A percentile compares a stretch with the other conserved stretches of the same genome.
These are phyloP conservation scores for Hippocampus guttulatus DNA, from an alignment of 2,113 vertebrate genomes.

Conservation along the genomic window DNA sequence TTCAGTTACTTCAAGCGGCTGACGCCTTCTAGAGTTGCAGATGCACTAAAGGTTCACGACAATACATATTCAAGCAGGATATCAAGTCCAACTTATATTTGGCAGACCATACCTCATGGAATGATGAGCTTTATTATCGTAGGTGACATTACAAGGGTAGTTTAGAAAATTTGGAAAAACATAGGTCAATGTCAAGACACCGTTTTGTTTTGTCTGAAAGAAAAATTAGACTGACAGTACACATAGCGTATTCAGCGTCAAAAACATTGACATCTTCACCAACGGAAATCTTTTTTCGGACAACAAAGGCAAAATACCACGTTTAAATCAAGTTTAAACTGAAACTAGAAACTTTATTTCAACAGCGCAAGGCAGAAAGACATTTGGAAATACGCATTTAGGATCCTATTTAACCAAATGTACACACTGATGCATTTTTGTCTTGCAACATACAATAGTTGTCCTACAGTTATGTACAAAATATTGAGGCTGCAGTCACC, in stretches of 20 bases:
- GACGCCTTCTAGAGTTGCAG: conserved; percentile 60
- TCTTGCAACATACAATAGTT: conserved; percentile 74
- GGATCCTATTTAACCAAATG: conserved; percentile 95
- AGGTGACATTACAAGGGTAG: conserved; percentile 58
- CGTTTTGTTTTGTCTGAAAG: conserved; percentile 38
- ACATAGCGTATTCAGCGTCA: conserved; percentile 61
- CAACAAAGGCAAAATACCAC: conserved; percentile 90
- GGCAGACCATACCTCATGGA: conserved; percentile 70
- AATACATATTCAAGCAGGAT: conserved; percentile 66
- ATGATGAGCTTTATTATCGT: conserved; percentile 61
- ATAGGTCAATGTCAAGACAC: conserved; percentile 52
- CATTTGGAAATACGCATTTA: conserved; percentile 84
- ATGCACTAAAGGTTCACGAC: conserved; percentile 64
- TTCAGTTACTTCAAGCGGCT: conserved; percentile 82
- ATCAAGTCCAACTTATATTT: conserved; percentile 64
- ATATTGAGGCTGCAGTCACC: conserved; percentile 79
- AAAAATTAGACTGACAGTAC: conserved; percentile 46
- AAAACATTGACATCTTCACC: conserved; percentile 65
- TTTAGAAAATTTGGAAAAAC: conserved; percentile 60
- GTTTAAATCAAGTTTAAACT: conserved; percentile 85
- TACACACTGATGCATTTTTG: conserved; percentile 90
- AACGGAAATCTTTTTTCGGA: conserved; percentile 61
- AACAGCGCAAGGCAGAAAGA: conserved; percentile 86
- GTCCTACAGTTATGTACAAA: conserved; percentile 83
- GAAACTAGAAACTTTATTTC: conserved; percentile 97